Conservation (phyloP, 2,113 vertebrate genomes). For the Glaucomys volans region DNA sequence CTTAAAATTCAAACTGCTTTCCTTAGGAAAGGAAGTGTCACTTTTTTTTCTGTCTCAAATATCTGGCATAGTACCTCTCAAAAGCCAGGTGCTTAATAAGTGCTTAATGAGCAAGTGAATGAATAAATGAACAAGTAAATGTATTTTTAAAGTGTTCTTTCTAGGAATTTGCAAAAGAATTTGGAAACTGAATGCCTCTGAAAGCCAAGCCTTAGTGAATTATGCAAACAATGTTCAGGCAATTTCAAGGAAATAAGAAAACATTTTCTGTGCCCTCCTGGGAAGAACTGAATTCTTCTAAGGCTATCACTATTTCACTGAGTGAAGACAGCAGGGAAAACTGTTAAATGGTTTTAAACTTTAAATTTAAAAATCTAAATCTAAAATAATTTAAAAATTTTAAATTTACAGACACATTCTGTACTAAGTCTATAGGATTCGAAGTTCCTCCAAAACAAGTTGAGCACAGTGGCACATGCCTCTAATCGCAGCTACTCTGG, state of each 20-base stretch:
- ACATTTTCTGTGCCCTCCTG: neutral
- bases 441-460: neutral
- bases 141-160: conserved; percentile 37
- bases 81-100: neutral
- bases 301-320: neutral
- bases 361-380: conserved; percentile 20
- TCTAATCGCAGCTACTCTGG: neutral
- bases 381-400: neutral
- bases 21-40: neutral
- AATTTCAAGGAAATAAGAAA: conserved; percentile 44
- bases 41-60: neutral
- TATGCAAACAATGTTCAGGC: conserved; percentile 29
- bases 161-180: conserved; percentile 51
- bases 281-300: conserved; percentile 20
- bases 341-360: neutral
- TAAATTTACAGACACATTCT: conserved; percentile 17
- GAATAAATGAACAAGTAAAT: neutral
- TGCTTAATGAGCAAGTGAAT: neutral
- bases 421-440: neutral
- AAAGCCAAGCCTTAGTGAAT: conserved; percentile 36
- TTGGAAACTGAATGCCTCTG: conserved; percentile 20
- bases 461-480: neutral
- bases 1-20: neutral
- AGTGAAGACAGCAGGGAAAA: neutral
- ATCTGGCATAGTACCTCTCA: neutral